Evolutionary conservation across 2,888 invertebrate genomes (phyloP), one percentile per base, ranked within the genome.

Genomic region (Sesamia inferens): DNA sequence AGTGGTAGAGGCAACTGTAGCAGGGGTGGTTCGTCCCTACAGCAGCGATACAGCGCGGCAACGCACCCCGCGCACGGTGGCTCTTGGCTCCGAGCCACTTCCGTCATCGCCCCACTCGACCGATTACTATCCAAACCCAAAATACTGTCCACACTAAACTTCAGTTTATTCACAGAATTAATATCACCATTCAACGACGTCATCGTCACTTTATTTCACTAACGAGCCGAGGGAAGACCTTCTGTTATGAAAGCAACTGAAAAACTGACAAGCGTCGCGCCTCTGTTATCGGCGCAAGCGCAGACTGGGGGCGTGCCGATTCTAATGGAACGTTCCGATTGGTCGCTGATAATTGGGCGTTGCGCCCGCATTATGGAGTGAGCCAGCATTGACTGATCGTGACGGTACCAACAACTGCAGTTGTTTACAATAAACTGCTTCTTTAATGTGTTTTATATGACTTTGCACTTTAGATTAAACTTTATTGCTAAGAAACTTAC

Each of bases 91-190:
- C 92, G 86, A 85, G 90, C 71, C 85, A 93, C 79, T 88, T 93
- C 87, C 73, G 85, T 77, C 54, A 84, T 78, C 44, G 78, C 78
- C 78, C 77, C 78, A 71, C 78, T 82, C 58, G 79, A 64, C 69
- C 81, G 81, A 31, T 80, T 78, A 51, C 82, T 78, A 16, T 90
- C 90, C 19, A 58, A 19, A 58, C 97, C 97, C 72, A 98, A 90
- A 83, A 98, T 97, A 88, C 97, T 96, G 88, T 98, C 98, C 79
- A 98, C 97, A 87, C 98, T 97, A 89, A 98, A 98, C 94, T 97
- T 98, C 81, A 97, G 91, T 87, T 96, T 96, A 82, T 88, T 93
- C 84, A 92, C 85, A 63, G 87, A 71, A 81, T 88, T 91, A 81
- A 93, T 91, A 87, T 94, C 94, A 92, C 94, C 88, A 84, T 89